Evolutionary conservation across 2,797 vertebrate genomes (phyloP), one percentile per base, ranked within the genome.

Genomic region (Acanthopagrus latus): DNA sequence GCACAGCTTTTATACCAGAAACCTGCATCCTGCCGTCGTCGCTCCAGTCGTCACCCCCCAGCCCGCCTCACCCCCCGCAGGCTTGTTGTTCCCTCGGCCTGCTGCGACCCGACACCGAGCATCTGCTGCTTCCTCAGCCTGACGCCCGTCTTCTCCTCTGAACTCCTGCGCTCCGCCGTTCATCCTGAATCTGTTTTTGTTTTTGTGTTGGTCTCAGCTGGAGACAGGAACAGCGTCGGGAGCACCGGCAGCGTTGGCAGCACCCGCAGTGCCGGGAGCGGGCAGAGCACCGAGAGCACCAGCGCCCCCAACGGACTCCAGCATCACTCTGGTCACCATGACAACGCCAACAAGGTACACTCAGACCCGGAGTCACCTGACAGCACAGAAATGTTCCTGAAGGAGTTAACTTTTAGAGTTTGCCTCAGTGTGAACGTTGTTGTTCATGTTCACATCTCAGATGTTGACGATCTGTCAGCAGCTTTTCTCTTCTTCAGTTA

Each of bases 211-310:
- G 68, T 38, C 58, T 47, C 86, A 92, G 91, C 92, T 6, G 98
- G 98, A 74, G 98, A 99, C 94, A 95, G 98, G 79, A 99, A 96
- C 93, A 99, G 98, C 0, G 97, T 99, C 46, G 97, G 97, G 63
- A 99, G 98, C 0, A 96, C 97, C 17, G 96, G 97, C 87, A 96
- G 98, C 2, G 96, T 98, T 0, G 96, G 97, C 86, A 99, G 97
- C 94, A 98, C 96, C 69, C 97, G 98, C 77, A 99, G 98, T 0
- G 97, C 98, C 0, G 98, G 98, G 78, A 99, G 98, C 0, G 98
- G 98, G 12, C 98, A 99, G 93, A 99, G 98, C 94, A 96, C 95
- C 0, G 98, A 99, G 87, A 96, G 97, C 90, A 97, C 92, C 95
- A 94, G 87, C 0, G 73, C 84, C 4, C 75, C 91, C 83, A 94